Base-by-base conservation (phyloP, 2,113 vertebrate genomes). In the Rhinoderma darwinii region DNA sequence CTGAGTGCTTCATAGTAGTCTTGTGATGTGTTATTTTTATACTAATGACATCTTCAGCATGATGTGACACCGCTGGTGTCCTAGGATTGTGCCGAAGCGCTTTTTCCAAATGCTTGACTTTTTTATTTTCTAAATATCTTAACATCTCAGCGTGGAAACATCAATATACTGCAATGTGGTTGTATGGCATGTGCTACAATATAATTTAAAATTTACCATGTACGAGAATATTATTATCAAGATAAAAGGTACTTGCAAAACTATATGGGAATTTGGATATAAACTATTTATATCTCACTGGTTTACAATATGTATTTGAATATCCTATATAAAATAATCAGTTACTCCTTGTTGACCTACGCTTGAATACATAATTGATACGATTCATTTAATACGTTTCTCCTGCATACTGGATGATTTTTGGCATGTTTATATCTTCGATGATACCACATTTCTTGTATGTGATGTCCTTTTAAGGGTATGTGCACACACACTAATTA, bases 1-100 rank as follows among this genome's bases (percentile, higher is more conserved):
- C 56, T 44, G 59, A 63, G 37, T 82, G 41, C 79, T 82, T 82
- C 79, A 66, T 63, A 30, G 79, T 39, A 43, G 79, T 44, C 59
- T 82, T 82, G 59, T 82, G 79, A 82, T 63, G 59, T 63, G 79
- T 66, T 66, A 82, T 82, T 82, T 82, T 66, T 82, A 66, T 82
- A 82, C 39, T 44, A 82, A 43, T 81, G 78, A 63, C 78, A 81
- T 81, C 78, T 61, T 81, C 78, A 43, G 78, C 37, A 43, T 66
- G 79, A 66, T 82, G 56, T 66, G 79, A 82, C 59, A 82, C 14
- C 9, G 8, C 59, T 32, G 56, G 39, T 61, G 79, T 66, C 39
- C 59, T 27, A 20, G 59, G 79, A 82, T 59, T n/a, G 56, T 82
- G 39, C n/a, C 27, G 39, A 8, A 44, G 39, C 15, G 2, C 41